Conservation (phyloP, 35 echinoderm and acorn worm species). For the Apostichopus parvimensis region DNA sequence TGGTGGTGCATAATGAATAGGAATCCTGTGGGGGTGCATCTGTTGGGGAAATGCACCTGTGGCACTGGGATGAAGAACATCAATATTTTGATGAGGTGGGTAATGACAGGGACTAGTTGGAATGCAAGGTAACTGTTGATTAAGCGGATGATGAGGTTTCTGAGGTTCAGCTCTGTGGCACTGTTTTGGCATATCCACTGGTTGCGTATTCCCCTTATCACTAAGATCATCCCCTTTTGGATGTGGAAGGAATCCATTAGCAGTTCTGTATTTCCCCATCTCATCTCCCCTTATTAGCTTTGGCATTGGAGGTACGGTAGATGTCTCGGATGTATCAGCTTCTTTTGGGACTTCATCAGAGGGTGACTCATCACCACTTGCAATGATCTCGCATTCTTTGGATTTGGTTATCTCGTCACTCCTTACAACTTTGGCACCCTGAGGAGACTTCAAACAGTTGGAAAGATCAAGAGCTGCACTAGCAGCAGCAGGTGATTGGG, state of each 20-base stretch:
- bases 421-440: constrained; percentile 25
- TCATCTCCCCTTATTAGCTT: constrained; percentile 59
- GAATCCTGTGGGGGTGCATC: neutral
- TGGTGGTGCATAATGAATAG: constrained; percentile 11
- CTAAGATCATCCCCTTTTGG: neutral
- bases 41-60: neutral
- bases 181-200: neutral
- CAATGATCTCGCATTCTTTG: neutral
- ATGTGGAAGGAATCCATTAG: constrained; percentile 28
- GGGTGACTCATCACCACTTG: neutral
- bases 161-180: neutral
- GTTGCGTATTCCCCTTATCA: neutral
- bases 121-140: neutral
- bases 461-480: constrained; percentile 28
- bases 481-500: neutral
- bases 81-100: no score
- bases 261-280: constrained; percentile 26
- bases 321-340: neutral
- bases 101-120: neutral
- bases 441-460: neutral
- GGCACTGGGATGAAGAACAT: neutral
- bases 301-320: constrained; percentile 25
- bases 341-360: neutral
- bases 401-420: neutral
- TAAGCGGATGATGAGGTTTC: neutral